Percentiles rank a stretch among this genome's conserved stretches.
phyloP scores from a whole-genome alignment of 2,888 invertebrate species.

The Andrena dorsata region DNA sequence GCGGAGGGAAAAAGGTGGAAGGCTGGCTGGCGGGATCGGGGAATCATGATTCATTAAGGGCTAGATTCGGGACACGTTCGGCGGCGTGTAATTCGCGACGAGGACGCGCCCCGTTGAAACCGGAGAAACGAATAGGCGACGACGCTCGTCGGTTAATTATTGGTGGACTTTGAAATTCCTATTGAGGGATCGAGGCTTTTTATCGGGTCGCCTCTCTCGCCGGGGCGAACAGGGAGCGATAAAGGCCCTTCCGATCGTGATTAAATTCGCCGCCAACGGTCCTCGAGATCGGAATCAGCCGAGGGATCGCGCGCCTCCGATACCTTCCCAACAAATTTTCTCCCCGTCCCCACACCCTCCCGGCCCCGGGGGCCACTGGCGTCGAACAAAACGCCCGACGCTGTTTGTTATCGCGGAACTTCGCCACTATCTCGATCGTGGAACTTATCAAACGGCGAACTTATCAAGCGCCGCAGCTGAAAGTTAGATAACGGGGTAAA shows the following conservation, averaged over 20 bases:
- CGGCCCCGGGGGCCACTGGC: background rate
- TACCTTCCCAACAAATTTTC: constrained; percentile 35
- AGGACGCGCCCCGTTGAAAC: constrained; percentile 26
- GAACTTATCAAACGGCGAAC: constrained; percentile 61
- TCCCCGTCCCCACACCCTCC: too few species aligned
- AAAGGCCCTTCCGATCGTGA: constrained; percentile 34
- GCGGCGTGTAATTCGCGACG: constrained; percentile 48
- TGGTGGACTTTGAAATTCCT: constrained; percentile 58
- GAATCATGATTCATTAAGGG: constrained; percentile 63
- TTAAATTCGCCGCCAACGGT: constrained; percentile 41
- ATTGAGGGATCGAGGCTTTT: constrained; percentile 57
- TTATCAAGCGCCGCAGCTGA: constrained; percentile 49
- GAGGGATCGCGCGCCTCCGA: background rate
- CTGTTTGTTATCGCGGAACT: constrained; percentile 33
- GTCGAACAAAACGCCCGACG: constrained; percentile 27
- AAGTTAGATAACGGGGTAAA: constrained; percentile 44
- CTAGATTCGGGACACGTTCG: constrained; percentile 60
- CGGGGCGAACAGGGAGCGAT: constrained; percentile 34
- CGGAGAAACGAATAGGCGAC: background rate
- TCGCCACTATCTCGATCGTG: constrained; percentile 55
- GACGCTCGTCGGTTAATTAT: constrained; percentile 53
- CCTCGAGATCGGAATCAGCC: constrained; percentile 35
- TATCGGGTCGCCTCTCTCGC: constrained; percentile 32
- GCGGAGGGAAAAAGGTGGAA: too few species aligned
- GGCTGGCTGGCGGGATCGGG: constrained; percentile 41